Conservation (phyloP, 2,797 vertebrate genomes). For the Discoglossus pictus region DNA sequence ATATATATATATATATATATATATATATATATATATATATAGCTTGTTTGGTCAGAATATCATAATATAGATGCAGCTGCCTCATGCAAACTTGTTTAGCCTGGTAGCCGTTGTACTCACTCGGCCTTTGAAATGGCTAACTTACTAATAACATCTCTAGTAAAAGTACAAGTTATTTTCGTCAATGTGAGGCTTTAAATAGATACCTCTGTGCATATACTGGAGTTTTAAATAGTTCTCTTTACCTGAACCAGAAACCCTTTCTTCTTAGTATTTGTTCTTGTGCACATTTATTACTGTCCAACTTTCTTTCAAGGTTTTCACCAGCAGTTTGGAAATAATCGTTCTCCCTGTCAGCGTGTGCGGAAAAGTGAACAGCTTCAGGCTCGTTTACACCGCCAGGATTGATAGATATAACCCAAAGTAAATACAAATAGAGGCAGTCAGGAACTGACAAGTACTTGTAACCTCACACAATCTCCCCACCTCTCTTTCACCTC, state of each 20-base stretch:
- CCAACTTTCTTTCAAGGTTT: constrained; percentile 13
- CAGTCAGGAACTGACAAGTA: constrained; percentile 39
- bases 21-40: too few relatives aligned
- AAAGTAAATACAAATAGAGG: constrained; percentile 32
- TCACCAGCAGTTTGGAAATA: constrained; percentile 22
- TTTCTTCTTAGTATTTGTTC: constrained; percentile 29
- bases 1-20: too few relatives aligned
- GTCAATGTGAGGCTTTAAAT: constrained; percentile 1
- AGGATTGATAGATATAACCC: constrained; percentile 29
- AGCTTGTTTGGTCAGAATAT: too few relatives aligned
- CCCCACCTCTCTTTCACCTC: constrained; percentile 22
- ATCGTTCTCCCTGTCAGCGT: constrained; percentile 22
- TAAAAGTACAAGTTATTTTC: too few relatives aligned
- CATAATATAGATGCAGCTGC: too few relatives aligned
- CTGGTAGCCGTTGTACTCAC: too few relatives aligned
- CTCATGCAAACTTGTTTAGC: too few relatives aligned
- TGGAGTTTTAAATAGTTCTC: constrained; percentile 13
- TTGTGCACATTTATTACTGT: constrained; percentile 13
- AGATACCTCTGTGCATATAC: not conserved
- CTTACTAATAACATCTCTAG: not conserved
- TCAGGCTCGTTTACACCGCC: constrained; percentile 3
- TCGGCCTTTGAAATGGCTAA: constrained; percentile 1
- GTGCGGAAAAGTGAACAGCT: constrained; percentile 31
- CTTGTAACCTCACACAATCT: constrained; percentile 28
- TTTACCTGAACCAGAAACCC: constrained; percentile 25